Evolutionary conservation across 2,888 invertebrate genomes (phyloP), one percentile per base, ranked within the genome.

Genomic region (Thereva nobilitata): DNA sequence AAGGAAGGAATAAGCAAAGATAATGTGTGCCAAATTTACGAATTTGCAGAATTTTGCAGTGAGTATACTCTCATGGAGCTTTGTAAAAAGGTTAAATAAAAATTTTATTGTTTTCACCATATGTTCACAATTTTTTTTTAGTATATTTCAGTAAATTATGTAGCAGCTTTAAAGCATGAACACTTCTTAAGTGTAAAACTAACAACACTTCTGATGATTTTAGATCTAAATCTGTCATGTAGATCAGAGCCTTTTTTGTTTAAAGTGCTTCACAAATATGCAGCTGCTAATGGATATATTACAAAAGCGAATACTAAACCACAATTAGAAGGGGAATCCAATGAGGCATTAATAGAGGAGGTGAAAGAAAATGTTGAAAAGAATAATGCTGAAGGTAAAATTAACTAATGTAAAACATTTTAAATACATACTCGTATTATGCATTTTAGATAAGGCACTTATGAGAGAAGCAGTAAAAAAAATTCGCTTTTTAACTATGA

Each of bases 41-140:
- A 93, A 76, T 93, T 93, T 83, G 92, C 92, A 0, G 87, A 89
- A 71, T 80, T 93, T 0, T 93, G 92, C 79, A 93, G 93, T 69
- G 92, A 93, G 75, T 89, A 89, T 68, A 86, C 87, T 3, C 81
- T 93, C 0, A 89, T 91, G 88, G 89, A 90, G 38, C 90, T 90
- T 77, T 92, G 92, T 78, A 83, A 92, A 76, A 87, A 88, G 83
- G 90, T 89, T 75, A 71, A 71, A 12, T 53, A 9, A 45, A 10
- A 38, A 12, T 50, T 4, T 35, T 50, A 23, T 12, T 1, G 1
- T 12, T 49, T n/a, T 23, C 6, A 5, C 23, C 1, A 12, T 5
- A 3, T 12, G 23, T 23, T 23, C 4, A 23, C 4, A 59, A 63
- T 63, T 71, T 38, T 71, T 38, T 77, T 82, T n/a, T 79, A 90